Percentiles rank a stretch among this genome's conserved stretches.
These are phyloP conservation scores for Rhinichthys klamathensis DNA, from an alignment of 2,113 vertebrate species.

Conservation along the genomic window DNA sequence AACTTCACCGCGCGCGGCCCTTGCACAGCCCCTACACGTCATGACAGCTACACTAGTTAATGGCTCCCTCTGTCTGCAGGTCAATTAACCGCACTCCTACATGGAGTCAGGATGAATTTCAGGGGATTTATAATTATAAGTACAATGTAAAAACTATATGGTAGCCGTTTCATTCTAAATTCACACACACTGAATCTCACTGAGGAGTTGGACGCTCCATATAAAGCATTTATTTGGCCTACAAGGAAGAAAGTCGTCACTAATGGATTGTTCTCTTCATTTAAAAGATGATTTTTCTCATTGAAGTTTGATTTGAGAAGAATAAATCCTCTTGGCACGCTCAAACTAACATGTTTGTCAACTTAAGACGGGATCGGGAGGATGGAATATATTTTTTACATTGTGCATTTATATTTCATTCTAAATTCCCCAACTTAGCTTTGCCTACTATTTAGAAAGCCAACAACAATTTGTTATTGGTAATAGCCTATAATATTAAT, in stretches of 20 bases:
- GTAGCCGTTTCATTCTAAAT: neutral
- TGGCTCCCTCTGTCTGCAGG: constrained; percentile 52
- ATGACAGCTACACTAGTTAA: constrained; percentile 43
- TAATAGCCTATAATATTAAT: no score
- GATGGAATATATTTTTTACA: no score
- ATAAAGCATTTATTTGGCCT: constrained; percentile 2
- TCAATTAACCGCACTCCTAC: neutral
- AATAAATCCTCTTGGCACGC: constrained; percentile 35
- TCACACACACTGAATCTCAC: constrained; percentile 39
- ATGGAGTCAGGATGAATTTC: neutral
- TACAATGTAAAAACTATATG: no score
- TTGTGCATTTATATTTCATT: no score
- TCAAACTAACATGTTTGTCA: no score
- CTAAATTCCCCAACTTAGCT: no score
- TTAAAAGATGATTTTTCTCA: constrained; percentile 42
- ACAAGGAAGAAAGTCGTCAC: neutral
- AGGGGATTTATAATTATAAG: no score
- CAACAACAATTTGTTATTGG: no score
- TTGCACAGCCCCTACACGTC: constrained; percentile 72
- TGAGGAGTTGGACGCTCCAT: constrained; percentile 36
- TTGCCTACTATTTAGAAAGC: no score
- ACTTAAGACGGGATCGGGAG: no score
- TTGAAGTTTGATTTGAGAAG: constrained; percentile 51
- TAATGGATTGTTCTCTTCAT: constrained; percentile 24
- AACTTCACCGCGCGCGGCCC: constrained; percentile 67